Base-by-base conservation (phyloP, 2,888 invertebrate species). In the Phytoseiulus persimilis region DNA sequence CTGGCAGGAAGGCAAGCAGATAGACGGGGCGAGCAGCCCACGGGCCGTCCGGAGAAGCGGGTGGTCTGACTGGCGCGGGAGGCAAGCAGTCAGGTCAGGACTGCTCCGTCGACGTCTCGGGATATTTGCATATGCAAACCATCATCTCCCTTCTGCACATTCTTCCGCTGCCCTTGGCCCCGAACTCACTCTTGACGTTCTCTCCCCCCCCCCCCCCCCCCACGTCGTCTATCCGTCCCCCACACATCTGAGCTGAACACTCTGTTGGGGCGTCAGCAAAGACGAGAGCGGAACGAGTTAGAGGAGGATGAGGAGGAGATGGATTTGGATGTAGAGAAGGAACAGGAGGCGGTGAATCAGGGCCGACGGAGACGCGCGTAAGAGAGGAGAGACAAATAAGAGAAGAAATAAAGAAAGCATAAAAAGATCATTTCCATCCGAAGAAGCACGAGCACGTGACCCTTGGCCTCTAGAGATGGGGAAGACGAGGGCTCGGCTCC, bases 91-190 rank as follows among this genome's bases (percentile, higher is more conserved):
- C 65, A 65, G 65, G 65, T 65, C 65, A 65, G 65, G 65, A 65
- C 65, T 65, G 65, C 65, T 65, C 65, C 65, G 65, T 65, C 32
- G 87, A 87, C 87, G 32, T 45, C 32, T 87, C 31, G 28, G 32
- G 87, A 32, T n/a, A 87, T 87, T 87, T 39, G 87, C 87, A 87
- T 87, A 87, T 87, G 87, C 87, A 87, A 87, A 87, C 65, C 87
- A 87, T 87, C 87, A 87, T 87, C 87, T 87, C 65, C 65, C 65
- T 65, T 65, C 65, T 65, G 65, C 65, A 65, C 65, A 65, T 65
- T 65, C 65, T 65, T 65, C 65, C 18, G 65, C 65, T 65, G 23
- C 39, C 39, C 39, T 39, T 39, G 39, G 39, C 28, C 18, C 65
- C 65, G 28, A 14, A 28, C 65, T 65, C 65, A 65, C 65, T 65